Percentiles rank a stretch among this genome's conserved stretches.
These are phyloP conservation scores for Coelopa frigida DNA, from an alignment of 1,140 invertebrate species.

Conservation along the genomic window DNA sequence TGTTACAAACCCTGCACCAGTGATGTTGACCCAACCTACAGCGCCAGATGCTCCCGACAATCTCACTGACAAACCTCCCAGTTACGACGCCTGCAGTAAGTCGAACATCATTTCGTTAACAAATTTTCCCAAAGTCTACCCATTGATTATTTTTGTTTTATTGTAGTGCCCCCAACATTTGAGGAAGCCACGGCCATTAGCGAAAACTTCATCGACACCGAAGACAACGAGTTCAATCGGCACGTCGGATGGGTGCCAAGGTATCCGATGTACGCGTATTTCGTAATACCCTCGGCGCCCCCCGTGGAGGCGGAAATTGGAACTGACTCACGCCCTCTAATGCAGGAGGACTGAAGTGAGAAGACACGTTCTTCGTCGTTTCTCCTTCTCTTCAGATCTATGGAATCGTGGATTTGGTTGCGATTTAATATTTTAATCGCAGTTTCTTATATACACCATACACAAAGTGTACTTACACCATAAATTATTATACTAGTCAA, in stretches of 20 bases:
- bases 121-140: not conserved
- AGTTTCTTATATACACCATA: no score
- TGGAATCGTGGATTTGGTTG: not conserved
- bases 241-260: slow-evolving; percentile 31
- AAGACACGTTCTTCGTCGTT: not conserved
- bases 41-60: not conserved
- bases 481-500: no score
- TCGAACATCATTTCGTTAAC: no score
- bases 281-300: not conserved
- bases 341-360: slow-evolving; percentile 13
- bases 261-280: slow-evolving; percentile 27
- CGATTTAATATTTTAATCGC: no score
- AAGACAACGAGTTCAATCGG: slow-evolving; percentile 28
- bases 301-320: slow-evolving; percentile 10
- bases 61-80: not conserved
- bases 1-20: slow-evolving; percentile 14
- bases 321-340: not conserved
- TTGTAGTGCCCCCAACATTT: slow-evolving; percentile 31
- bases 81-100: no score
- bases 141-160: no score
- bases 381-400: not conserved
- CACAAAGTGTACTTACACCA: no score
- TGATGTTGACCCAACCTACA: no score
- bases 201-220: slow-evolving; percentile 29
- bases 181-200: slow-evolving; percentile 27